phyloP scores from a whole-genome alignment of 2,888 invertebrate genomes.

The Dugesia japonica region DNA sequence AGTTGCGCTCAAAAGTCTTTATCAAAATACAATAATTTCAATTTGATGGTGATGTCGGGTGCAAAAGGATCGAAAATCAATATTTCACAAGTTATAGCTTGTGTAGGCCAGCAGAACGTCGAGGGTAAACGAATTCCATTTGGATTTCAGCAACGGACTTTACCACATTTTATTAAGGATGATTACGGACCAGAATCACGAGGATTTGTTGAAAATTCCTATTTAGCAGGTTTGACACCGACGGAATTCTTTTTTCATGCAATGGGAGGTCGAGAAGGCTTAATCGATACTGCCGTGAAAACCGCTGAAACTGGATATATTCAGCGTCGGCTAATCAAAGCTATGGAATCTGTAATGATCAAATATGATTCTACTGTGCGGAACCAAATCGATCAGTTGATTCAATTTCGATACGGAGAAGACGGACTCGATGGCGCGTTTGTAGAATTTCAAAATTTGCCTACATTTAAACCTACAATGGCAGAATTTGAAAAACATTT shows the following conservation, averaged over 20 bases:
- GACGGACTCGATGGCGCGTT: slow-evolving; percentile 93
- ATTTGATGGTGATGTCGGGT: slow-evolving; percentile 98
- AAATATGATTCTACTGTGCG: slow-evolving; percentile 89
- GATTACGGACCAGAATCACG: slow-evolving; percentile 99
- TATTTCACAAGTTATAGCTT: slow-evolving; percentile 96
- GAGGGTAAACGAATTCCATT: slow-evolving; percentile 99
- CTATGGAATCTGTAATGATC: slow-evolving; percentile 86
- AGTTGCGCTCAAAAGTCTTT: slow-evolving; percentile 95
- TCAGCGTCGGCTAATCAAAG: slow-evolving; percentile 93
- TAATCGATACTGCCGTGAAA: slow-evolving; percentile 99
- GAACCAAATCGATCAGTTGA: slow-evolving; percentile 54
- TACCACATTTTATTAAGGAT: slow-evolving; percentile 98
- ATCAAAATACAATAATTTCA: slow-evolving; percentile 95
- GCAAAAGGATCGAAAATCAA: slow-evolving; percentile 99
- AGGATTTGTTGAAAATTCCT: slow-evolving; percentile 98
- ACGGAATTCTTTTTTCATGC: slow-evolving; percentile 99
- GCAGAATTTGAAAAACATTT: slow-evolving; percentile 86
- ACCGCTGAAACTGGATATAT: slow-evolving; percentile 99
- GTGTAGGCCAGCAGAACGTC: slow-evolving; percentile 99
- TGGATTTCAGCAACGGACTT: slow-evolving; percentile 87
- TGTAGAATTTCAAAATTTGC: slow-evolving; percentile 84
- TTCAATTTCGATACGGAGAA: slow-evolving; percentile 76
- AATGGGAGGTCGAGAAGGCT: slow-evolving; percentile 99
- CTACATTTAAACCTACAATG: slow-evolving; percentile 82
- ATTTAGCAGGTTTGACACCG: slow-evolving; percentile 79